Percentiles rank a stretch among this genome's conserved stretches.
Conservation (phyloP, 2,113 vertebrate species). For the Takifugu bimaculatus region DNA sequence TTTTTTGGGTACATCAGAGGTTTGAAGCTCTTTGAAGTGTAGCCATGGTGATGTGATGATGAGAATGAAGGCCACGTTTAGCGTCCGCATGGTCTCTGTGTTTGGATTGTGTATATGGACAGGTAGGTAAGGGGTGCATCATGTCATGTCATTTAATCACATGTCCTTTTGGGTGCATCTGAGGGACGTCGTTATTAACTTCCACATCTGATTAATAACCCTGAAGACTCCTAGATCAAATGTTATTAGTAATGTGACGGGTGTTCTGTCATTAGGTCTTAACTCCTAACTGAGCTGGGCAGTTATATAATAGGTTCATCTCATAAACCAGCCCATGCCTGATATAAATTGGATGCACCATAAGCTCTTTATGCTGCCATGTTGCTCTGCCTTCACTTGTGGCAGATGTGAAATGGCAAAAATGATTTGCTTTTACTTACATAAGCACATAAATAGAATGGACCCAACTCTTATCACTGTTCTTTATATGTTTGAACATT, state of each 20-base stretch:
- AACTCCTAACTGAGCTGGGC: slow-evolving; percentile 13
- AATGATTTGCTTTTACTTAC: background rate
- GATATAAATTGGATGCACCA: background rate
- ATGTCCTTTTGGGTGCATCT: background rate
- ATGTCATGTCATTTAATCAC: too few species aligned
- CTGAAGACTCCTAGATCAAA: too few species aligned
- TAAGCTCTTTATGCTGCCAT: slow-evolving; percentile 1
- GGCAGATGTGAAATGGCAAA: slow-evolving; percentile 2
- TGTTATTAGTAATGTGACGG: background rate
- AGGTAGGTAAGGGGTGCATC: background rate
- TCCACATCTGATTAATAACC: too few species aligned
- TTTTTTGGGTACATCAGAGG: slow-evolving; percentile 7
- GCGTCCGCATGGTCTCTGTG: background rate
- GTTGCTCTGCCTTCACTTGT: slow-evolving; percentile 3
- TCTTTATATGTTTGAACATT: background rate
- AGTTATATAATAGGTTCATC: slow-evolving; percentile 15
- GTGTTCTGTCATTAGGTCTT: slow-evolving; percentile 1
- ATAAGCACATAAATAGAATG: background rate
- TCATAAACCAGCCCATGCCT: slow-evolving; percentile 7
- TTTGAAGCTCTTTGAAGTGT: slow-evolving; percentile 31
- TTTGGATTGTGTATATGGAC: too few species aligned
- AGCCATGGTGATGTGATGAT: slow-evolving; percentile 38
- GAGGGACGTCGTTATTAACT: background rate
- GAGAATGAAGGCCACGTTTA: background rate
- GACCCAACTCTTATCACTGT: background rate